Base-by-base conservation (phyloP, 2,113 vertebrate species). In the Crocuta crocuta region DNA sequence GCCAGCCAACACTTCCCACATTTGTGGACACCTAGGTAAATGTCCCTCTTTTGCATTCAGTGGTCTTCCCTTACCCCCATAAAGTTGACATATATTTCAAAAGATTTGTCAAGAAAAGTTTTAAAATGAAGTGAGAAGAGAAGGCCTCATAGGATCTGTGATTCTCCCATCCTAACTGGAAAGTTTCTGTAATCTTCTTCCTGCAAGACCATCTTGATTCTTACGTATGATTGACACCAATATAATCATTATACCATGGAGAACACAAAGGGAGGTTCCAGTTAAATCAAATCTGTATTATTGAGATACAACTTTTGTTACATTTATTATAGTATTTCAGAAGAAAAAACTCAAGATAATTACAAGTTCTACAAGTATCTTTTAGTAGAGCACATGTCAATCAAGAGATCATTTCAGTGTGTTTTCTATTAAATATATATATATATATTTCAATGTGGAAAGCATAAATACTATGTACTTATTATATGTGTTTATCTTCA, bases 241-340 rank as follows among this genome's bases (percentile, higher is more conserved):
- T 78, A 35, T 63, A 70, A 86, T 73, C n/a, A 90, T 39, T 73
- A 66, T 43, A 78, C 61, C 13, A 84, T 31, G 15, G 11, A 79
- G 31, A 79, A 48, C 33, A 86, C 7, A 39, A 53, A n/a, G 1
- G 19, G 33, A 5, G 6, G 48, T 83, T 87, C n/a, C 5, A 87
- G 16, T 78, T 90, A 78, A 95, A 79, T 11, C 48, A 95, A 80
- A 87, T 74, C 16, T 53, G 13, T 87, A 58, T 92, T 92, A 92
- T 55, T 87, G 23, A 95, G 24, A 61, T 65, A 0, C 4, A 87
- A 93, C 7, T 66, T 53, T 33, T 83, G 26, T 93, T 68, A 33
- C 17, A 80, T 74, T 92, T 76, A 87, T 87, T 92, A 83, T 23
- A 89, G 45, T 74, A 45, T 92, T 94, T 92, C 35, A 45, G 50